Conservation (phyloP, 2,888 invertebrate species). For the Andrena bicolor region DNA sequence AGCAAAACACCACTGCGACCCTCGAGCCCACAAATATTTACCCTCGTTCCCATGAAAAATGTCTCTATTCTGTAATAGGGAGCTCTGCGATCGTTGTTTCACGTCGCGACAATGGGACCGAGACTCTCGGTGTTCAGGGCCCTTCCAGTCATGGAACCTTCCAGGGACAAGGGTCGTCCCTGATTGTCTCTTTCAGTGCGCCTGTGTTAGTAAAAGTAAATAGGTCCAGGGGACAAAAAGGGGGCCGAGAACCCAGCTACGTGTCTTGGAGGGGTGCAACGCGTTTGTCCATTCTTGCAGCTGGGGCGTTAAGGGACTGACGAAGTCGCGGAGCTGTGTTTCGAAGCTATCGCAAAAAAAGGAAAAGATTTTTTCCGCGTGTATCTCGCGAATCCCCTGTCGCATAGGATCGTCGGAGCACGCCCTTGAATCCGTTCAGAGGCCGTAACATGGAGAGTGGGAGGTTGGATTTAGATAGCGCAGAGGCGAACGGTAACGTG, state of each 20-base stretch:
- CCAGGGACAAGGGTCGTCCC: conserved; percentile 43
- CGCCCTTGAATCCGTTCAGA: conserved; percentile 32
- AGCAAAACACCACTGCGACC: not conserved
- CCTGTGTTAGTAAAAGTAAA: conserved; percentile 51
- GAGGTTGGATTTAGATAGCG: conserved; percentile 76
- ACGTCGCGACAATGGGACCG: not conserved
- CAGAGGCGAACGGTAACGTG: conserved; percentile 72
- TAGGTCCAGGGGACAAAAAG: conserved; percentile 44
- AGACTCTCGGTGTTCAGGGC: not conserved
- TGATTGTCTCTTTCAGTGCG: conserved; percentile 30
- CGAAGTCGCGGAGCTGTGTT: not conserved
- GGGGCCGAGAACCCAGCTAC: conserved; percentile 46
- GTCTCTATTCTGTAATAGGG: not conserved
- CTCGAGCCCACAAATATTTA: not conserved
- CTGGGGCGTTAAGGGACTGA: not conserved
- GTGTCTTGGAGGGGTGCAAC: conserved; percentile 41
- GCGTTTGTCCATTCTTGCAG: conserved; percentile 29
- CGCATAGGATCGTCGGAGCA: conserved; percentile 7
- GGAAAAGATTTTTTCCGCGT: not conserved
- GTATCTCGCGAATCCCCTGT: conserved; percentile 14
- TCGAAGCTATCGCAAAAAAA: not conserved
- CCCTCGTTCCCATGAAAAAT: not conserved
- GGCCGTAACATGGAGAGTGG: conserved; percentile 78
- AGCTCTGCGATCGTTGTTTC: not conserved
- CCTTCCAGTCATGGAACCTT: not conserved